Evolutionary conservation across 2,888 invertebrate genomes (phyloP).

Genomic region (Eupithecia subumbrata): DNA sequence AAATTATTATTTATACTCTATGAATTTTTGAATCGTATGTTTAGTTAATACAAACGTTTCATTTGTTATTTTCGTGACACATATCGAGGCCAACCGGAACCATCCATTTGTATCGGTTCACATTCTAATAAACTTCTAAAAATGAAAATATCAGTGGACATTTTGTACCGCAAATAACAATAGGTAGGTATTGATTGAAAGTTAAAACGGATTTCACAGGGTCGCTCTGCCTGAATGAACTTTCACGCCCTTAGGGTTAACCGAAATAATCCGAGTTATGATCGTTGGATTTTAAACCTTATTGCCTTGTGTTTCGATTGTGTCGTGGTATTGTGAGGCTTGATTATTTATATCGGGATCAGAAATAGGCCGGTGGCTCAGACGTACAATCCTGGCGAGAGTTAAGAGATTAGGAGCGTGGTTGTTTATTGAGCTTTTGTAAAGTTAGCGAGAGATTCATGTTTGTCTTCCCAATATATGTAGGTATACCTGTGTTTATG

Average conservation of each 20-base stretch:
- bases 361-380: constrained; percentile 28
- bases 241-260: constrained; percentile 59
- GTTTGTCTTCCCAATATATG: background rate
- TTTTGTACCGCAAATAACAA: constrained; percentile 15
- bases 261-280: constrained; percentile 54
- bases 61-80: background rate
- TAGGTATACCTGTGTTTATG: no score
- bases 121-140: constrained; percentile 3
- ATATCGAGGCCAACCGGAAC: background rate
- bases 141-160: background rate
- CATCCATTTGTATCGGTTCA: background rate
- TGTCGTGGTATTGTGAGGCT: constrained; percentile 17
- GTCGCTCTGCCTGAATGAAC: constrained; percentile 62
- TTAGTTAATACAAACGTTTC: background rate
- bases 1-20: no score
- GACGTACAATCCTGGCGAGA: background rate
- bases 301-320: constrained; percentile 11
- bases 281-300: constrained; percentile 32
- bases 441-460: constrained; percentile 3
- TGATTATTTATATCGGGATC: constrained; percentile 39
- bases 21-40: background rate
- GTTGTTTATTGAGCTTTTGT: constrained; percentile 5
- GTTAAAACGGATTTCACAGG: constrained; percentile 56
- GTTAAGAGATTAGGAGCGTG: background rate
- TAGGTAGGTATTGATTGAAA: constrained; percentile 49